A percentile compares a stretch with the other conserved stretches of the same genome.
Conservation (phyloP, 2,113 vertebrate genomes). For the Propithecus coquereli region DNA sequence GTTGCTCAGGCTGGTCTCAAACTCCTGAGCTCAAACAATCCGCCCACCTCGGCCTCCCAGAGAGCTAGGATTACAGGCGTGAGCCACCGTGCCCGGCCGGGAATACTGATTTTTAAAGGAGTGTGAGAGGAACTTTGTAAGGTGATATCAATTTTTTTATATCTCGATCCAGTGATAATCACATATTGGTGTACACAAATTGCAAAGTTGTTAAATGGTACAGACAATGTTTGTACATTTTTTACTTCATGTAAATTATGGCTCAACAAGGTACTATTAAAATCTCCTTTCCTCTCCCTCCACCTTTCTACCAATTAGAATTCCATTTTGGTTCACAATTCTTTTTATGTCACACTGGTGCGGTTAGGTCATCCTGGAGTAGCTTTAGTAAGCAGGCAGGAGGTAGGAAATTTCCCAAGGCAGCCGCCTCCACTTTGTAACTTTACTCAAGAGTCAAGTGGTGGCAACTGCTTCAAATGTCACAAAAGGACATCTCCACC, state of each 20-base stretch:
- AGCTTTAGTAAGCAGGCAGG: background rate
- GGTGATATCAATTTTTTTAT: background rate
- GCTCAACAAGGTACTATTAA: background rate
- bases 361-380: background rate
- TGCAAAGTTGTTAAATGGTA: background rate
- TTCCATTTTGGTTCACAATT: background rate
- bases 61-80: no score
- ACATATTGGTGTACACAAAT: background rate
- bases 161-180: background rate
- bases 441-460: constrained; percentile 34
- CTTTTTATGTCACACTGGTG: background rate
- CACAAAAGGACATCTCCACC: constrained; percentile 29
- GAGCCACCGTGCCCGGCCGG: no score
- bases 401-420: constrained; percentile 18
- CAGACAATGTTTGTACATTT: background rate
- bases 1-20: no score
- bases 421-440: background rate
- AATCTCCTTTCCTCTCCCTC: background rate
- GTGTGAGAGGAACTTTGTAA: background rate
- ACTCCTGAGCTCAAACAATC: no score
- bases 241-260: background rate
- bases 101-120: background rate
- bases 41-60: no score
- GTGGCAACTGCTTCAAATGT: constrained; percentile 41
- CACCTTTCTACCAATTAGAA: background rate